A percentile compares a stretch with the other conserved stretches of the same genome.
These are phyloP conservation scores for Thyatira batis DNA, from an alignment of 2,888 invertebrate species.

Conservation along the genomic window DNA sequence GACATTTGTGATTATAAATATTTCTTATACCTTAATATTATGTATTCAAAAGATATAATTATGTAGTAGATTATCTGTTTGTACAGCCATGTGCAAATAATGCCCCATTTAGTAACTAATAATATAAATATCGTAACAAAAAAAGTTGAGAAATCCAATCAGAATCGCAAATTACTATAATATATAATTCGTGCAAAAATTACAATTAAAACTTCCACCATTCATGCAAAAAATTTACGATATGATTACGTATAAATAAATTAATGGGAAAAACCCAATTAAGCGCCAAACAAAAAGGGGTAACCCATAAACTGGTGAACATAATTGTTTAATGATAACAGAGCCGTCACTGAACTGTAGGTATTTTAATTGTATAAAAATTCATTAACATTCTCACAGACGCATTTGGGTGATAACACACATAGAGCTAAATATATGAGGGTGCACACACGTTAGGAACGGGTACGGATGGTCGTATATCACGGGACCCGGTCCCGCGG, in stretches of 20 bases:
- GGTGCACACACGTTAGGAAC: constrained; percentile 36
- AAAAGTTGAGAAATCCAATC: neutral
- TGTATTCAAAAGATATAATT: too few relatives aligned
- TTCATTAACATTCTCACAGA: constrained; percentile 32
- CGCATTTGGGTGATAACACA: constrained; percentile 12
- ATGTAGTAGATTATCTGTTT: too few relatives aligned
- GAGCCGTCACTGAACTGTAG: constrained; percentile 23
- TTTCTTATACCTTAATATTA: too few relatives aligned
- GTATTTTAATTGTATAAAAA: constrained; percentile 42
- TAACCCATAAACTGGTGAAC: neutral
- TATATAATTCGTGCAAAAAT: neutral
- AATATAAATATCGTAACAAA: neutral
- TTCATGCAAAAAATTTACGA: neutral
- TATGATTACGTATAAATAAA: neutral
- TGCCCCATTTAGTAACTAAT: neutral
- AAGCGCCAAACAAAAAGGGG: neutral
- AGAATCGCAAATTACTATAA: neutral
- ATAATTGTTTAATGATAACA: constrained; percentile 9
- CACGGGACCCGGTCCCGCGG: constrained; percentile 47
- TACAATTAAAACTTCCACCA: neutral
- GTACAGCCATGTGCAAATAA: too few relatives aligned
- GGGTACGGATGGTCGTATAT: constrained; percentile 54
- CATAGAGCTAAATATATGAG: constrained; percentile 54
- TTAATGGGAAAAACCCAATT: neutral
- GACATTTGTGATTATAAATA: too few relatives aligned